A percentile compares a stretch with the other conserved stretches of the same genome.
These are phyloP conservation scores for Hydrolagus affinis DNA, from an alignment of 2,113 vertebrate genomes.

Conservation along the genomic window DNA sequence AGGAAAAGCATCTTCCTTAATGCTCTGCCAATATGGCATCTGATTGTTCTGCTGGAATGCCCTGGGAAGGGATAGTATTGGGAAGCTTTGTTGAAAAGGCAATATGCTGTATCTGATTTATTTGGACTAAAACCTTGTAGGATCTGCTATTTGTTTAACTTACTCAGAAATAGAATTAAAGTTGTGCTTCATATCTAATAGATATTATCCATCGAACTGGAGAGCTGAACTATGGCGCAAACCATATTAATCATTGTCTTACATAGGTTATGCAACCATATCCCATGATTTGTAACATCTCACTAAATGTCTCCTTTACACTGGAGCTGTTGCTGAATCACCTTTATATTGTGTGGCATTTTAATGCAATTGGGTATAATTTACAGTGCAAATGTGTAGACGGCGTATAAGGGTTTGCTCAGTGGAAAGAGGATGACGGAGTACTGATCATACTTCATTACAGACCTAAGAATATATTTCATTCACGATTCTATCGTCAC, in stretches of 20 bases:
- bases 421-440: not conserved
- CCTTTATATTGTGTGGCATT: conserved; percentile 9
- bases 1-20: not conserved
- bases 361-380: not conserved
- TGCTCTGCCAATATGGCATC: not conserved
- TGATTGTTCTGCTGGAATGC: no score
- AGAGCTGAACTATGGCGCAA: no score
- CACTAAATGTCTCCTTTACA: no score
- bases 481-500: not conserved
- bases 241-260: not conserved
- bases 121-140: no score
- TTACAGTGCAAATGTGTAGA: not conserved
- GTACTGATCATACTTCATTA: not conserved
- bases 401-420: no score
- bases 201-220: not conserved
- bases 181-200: not conserved
- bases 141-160: no score
- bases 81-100: no score
- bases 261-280: not conserved
- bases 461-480: not conserved
- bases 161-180: not conserved
- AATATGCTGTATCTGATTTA: no score
- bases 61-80: no score
- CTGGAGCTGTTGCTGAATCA: not conserved
- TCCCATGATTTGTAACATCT: not conserved